These are phyloP conservation scores for Anoplophora glabripennis DNA, from an alignment of 1,140 invertebrate species.

Conservation along the genomic window DNA sequence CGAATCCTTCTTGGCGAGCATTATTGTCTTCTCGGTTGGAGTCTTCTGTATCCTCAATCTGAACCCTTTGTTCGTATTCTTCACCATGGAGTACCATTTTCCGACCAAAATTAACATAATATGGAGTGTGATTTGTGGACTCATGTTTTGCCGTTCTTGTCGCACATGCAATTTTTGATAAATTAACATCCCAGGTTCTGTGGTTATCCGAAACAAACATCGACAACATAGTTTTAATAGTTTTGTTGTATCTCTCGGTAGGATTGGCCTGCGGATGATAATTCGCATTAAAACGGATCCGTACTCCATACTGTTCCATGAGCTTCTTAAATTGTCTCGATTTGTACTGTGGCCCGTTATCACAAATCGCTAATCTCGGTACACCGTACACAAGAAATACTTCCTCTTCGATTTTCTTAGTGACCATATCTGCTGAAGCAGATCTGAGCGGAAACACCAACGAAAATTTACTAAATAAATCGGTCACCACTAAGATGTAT, in stretches of 20 bases:
- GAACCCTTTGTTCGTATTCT: not conserved
- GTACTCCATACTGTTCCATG: too few species aligned
- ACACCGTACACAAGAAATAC: conserved; percentile 26
- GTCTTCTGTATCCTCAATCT: too few species aligned
- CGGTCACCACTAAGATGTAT: conserved; percentile 42
- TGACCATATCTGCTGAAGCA: conserved; percentile 12
- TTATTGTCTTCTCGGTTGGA: not conserved
- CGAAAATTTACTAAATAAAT: conserved; percentile 42
- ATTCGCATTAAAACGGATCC: too few species aligned
- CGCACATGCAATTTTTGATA: conserved; percentile 7
- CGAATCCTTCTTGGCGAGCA: not conserved
- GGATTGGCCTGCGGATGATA: too few species aligned
- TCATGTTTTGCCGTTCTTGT: conserved; percentile 8
- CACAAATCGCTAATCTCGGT: conserved; percentile 21
- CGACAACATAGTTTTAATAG: too few species aligned
- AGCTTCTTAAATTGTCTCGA: too few species aligned
- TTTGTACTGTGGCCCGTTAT: conserved; percentile 40
- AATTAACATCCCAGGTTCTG: conserved; percentile 9
- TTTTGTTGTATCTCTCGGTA: too few species aligned
- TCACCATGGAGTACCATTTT: conserved; percentile 2
- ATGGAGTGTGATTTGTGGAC: conserved; percentile 1
- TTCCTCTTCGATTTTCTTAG: conserved; percentile 24
- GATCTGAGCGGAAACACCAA: too few species aligned
- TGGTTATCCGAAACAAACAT: conserved; percentile 12
- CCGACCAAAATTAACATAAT: conserved; percentile 6